Base-by-base conservation (phyloP, 2,113 vertebrate genomes). In the Austrofundulus limnaeus region DNA sequence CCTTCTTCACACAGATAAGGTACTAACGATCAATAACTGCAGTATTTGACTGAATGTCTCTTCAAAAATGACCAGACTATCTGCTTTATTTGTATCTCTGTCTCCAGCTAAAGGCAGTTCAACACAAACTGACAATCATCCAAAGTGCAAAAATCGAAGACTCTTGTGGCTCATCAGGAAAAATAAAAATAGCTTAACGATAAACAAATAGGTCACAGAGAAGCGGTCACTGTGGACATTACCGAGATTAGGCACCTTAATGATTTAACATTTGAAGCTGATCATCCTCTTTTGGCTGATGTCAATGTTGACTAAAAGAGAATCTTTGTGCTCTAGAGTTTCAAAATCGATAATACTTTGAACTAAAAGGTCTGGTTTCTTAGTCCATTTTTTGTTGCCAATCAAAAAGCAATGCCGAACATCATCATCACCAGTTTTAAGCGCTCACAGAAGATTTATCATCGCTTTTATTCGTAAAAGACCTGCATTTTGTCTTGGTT, bases 81-180 rank as follows among this genome's bases (percentile, higher is more conserved):
- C 31, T 10, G 3, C 9, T 34, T 39, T 66, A 61, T 61, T 48
- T 64, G 66, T 34, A 58, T 53, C 61, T 37, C 38, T 57, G 64
- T 72, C 60, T 77, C 46, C 73, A 76, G 72, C 39, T 67, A 53
- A 34, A 60, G 85, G 61, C 74, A 56, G 75, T 75, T 63, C 66
- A 78, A 59, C 62, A 78, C 74, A 75, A 77, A 67, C 53, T 24
- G 39, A 75, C 70, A 79, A 80, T 78, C 73, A 78, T 67, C 77
- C 72, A 80, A 84, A 87, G 85, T 87, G 87, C 85, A 88, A 87
- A 76, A 46, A 83, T 75, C 77, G 13, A 73, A 84, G 84, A 85
- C 67, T 77, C 83, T 66, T 81, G 81, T 81, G 84, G 84, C 83
- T 86, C 83, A 85, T 84, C 66, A 76, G 5, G 54, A 72, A 86